These are phyloP conservation scores for Clangula hyemalis DNA, from an alignment of 2,797 vertebrate genomes.

Conservation along the genomic window DNA sequence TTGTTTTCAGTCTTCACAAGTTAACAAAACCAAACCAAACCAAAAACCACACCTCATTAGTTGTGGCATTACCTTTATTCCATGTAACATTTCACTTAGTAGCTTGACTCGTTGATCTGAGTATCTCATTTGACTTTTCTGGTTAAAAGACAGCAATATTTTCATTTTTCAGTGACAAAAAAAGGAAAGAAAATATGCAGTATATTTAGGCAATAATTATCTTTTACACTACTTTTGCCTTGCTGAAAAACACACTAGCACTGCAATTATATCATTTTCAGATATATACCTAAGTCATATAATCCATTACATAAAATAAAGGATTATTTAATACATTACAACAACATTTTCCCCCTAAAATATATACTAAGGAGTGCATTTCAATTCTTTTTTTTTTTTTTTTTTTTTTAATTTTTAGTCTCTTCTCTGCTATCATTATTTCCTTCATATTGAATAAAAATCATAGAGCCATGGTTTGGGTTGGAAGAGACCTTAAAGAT, in stretches of 20 bases:
- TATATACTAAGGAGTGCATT: background rate
- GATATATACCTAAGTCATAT: background rate
- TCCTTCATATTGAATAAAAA: background rate
- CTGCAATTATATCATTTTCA: background rate
- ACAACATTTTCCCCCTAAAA: background rate
- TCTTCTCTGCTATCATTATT: background rate
- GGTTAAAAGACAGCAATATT: background rate
- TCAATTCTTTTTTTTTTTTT: background rate
- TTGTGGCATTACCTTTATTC: conserved; percentile 74
- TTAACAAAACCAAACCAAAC: background rate
- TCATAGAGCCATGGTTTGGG: background rate
- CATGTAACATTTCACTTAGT: conserved; percentile 75
- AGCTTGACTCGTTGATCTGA: conserved; percentile 72
- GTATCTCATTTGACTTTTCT: conserved; percentile 72
- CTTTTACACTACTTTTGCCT: background rate
- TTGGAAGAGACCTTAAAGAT: background rate
- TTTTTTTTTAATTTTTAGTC: background rate
- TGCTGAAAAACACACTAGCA: background rate
- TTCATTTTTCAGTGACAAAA: background rate
- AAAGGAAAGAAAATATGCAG: background rate
- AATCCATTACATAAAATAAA: background rate
- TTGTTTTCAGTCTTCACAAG: background rate
- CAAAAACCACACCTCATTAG: background rate
- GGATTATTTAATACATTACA: background rate
- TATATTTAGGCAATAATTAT: background rate